A percentile compares a stretch with the other conserved stretches of the same genome.
phyloP scores from a whole-genome alignment of 2,113 vertebrate species.

The Pygoscelis adeliae region DNA sequence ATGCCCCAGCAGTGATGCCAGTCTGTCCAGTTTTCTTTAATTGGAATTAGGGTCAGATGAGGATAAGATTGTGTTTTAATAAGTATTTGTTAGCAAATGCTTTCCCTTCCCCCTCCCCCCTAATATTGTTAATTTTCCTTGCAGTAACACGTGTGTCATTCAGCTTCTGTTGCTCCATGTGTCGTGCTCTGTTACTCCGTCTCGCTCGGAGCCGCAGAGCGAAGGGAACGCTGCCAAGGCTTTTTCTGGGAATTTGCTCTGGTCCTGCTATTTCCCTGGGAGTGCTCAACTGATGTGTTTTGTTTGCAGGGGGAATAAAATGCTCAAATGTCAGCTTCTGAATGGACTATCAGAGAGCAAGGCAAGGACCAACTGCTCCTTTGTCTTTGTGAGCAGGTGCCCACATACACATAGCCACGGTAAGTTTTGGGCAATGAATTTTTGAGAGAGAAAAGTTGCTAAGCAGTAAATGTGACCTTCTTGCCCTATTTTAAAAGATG shows the following conservation, averaged over 20 bases:
- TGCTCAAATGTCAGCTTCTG: background rate
- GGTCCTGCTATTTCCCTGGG: background rate
- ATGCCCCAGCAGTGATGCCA: background rate
- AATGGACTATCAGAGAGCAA: background rate
- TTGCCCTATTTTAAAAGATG: background rate
- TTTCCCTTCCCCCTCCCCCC: background rate
- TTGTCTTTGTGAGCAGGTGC: background rate
- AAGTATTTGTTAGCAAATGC: background rate
- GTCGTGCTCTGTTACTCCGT: background rate
- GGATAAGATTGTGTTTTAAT: background rate
- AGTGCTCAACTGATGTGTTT: background rate
- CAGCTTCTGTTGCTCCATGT: constrained; percentile 38
- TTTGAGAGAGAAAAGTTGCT: background rate
- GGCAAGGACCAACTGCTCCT: background rate
- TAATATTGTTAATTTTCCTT: background rate
- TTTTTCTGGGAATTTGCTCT: constrained; percentile 18
- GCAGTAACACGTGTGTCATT: background rate
- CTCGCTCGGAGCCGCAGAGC: background rate
- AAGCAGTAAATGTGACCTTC: background rate
- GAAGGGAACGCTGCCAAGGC: background rate
- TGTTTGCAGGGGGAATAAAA: background rate
- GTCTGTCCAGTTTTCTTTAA: background rate
- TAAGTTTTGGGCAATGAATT: background rate
- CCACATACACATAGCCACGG: background rate
- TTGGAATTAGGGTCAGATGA: background rate